A percentile compares a stretch with the other conserved stretches of the same genome.
Evolutionary conservation across 92 coral and sea anemone species (phyloP).

Genomic region (Desmophyllum pertusum): DNA sequence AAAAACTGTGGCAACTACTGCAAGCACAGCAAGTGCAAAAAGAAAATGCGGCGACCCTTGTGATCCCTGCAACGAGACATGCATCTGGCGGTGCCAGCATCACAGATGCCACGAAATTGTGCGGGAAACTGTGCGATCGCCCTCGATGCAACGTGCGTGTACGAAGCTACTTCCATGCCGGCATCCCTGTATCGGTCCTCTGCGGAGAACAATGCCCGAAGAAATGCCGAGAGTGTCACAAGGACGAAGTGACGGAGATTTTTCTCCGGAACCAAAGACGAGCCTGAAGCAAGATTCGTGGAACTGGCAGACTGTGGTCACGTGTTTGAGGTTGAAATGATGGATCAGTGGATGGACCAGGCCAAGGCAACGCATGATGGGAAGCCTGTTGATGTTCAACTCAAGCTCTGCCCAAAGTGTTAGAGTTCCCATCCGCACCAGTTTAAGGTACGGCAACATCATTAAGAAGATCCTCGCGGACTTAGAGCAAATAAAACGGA

Average conservation of each 20-base stretch:
- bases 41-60: conserved; percentile 19
- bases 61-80: conserved; percentile 51
- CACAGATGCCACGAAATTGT: conserved; percentile 64
- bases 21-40: conserved; percentile 81
- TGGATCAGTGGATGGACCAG: conserved; percentile 82
- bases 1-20: conserved; percentile 79
- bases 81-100: conserved; percentile 79
- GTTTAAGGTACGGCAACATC: conserved; percentile 89
- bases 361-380: conserved; percentile 42
- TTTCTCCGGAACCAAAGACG: conserved; percentile 80
- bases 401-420: conserved; percentile 85
- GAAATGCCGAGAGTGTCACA: conserved; percentile 86
- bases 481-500: conserved; percentile 66
- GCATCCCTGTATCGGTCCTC: conserved; percentile 91
- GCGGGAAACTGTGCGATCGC: conserved; percentile 81
- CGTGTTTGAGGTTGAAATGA: conserved; percentile 73
- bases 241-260: conserved; percentile 82
- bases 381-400: conserved; percentile 56
- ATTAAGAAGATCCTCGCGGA: conserved; percentile 79
- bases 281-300: conserved; percentile 79
- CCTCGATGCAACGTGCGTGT: conserved; percentile 72
- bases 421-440: conserved; percentile 75
- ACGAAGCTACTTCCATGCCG: conserved; percentile 53
- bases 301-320: conserved; percentile 89
- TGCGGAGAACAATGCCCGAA: conserved; percentile 94